A percentile compares a stretch with the other conserved stretches of the same genome.
Conservation (phyloP, 2,888 invertebrate genomes). For the Azorinus chamasolen region DNA sequence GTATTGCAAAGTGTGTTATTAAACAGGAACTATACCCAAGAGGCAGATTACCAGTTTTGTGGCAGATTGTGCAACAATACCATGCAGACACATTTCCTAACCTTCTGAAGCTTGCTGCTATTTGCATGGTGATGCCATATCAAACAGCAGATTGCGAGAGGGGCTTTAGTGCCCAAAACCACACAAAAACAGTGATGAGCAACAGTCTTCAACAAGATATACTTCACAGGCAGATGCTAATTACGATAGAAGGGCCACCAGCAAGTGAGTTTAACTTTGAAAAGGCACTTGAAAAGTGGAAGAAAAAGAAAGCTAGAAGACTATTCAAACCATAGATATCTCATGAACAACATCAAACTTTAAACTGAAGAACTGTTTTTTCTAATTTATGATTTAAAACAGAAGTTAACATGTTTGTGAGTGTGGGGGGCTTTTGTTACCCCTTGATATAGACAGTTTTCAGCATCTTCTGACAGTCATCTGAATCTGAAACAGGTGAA, state of each 20-base stretch:
- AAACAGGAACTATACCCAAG: conserved; percentile 28
- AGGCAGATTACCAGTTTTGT: conserved; percentile 15
- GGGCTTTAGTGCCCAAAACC: conserved; percentile 37
- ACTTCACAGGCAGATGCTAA: conserved; percentile 27
- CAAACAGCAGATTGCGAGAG: conserved; percentile 47
- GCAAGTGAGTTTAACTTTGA: conserved; percentile 8
- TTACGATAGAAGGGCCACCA: conserved; percentile 31
- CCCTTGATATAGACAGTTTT: no score
- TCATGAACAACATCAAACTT: no score
- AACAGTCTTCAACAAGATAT: conserved; percentile 6
- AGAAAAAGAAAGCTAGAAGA: conserved; percentile 34
- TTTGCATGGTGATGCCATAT: conserved; percentile 30
- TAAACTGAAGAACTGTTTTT: no score
- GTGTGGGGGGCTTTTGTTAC: no score
- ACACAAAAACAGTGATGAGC: conserved; percentile 33
- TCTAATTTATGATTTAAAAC: no score
- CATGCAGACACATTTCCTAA: conserved; percentile 36
- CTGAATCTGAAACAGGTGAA: no score
- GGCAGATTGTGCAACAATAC: conserved; percentile 22
- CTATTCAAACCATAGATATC: conserved; percentile 20
- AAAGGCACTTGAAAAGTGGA: conserved; percentile 15
- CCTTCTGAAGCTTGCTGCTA: conserved; percentile 29
- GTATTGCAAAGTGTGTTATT: conserved; percentile 7
- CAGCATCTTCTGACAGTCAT: no score
- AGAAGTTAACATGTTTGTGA: no score